phyloP scores from a whole-genome alignment of 1,140 invertebrate species.

The Musca domestica region DNA sequence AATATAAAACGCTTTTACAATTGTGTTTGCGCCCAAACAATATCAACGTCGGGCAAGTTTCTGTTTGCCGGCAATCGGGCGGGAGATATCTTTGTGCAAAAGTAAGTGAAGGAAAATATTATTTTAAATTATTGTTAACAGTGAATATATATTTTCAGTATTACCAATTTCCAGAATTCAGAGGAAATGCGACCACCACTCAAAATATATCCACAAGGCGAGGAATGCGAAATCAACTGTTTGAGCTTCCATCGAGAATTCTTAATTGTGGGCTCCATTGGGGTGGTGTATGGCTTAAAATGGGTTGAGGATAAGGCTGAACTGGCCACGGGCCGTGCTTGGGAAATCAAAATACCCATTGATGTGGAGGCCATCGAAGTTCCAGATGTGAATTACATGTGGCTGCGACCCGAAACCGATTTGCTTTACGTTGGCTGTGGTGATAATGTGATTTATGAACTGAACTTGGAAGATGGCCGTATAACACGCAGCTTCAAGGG shows the following conservation, averaged over 20 bases:
- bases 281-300: slow-evolving; percentile 63
- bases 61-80: slow-evolving; percentile 82
- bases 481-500: slow-evolving; percentile 66
- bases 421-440: slow-evolving; percentile 80
- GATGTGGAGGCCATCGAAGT: slow-evolving; percentile 67
- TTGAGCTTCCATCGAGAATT: slow-evolving; percentile 69
- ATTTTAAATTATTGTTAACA: too few species aligned
- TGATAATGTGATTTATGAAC: slow-evolving; percentile 76
- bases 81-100: slow-evolving; percentile 77
- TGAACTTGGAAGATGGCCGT: slow-evolving; percentile 74
- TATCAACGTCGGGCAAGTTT: slow-evolving; percentile 80
- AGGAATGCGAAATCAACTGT: slow-evolving; percentile 60
- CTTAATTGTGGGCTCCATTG: slow-evolving; percentile 72
- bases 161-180: slow-evolving; percentile 34
- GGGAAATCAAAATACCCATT: slow-evolving; percentile 70
- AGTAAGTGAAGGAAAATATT: slow-evolving; percentile 60
- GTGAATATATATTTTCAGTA: slow-evolving; percentile 28
- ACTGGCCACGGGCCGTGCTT: slow-evolving; percentile 56
- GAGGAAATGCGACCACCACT: slow-evolving; percentile 39
- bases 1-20: slow-evolving; percentile 68
- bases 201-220: slow-evolving; percentile 31
- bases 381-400: slow-evolving; percentile 74
- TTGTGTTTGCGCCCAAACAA: slow-evolving; percentile 73
- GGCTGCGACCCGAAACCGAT: slow-evolving; percentile 57
- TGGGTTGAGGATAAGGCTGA: slow-evolving; percentile 63